phyloP scores from a whole-genome alignment of 2,888 invertebrate genomes.

The Vandiemenella viatica region DNA sequence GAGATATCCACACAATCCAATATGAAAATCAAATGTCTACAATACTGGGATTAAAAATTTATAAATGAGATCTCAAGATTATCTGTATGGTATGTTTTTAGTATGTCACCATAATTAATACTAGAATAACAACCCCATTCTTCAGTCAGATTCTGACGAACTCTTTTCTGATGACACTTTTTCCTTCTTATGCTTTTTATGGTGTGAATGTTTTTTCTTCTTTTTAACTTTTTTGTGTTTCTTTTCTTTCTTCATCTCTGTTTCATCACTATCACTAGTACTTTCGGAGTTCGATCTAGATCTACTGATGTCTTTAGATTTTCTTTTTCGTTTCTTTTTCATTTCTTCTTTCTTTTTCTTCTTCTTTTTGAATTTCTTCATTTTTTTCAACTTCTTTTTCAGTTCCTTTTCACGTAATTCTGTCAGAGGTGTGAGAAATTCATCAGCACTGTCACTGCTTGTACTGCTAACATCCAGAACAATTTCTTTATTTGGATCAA shows the following conservation, averaged over 20 bases:
- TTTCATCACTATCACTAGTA: conserved; percentile 20
- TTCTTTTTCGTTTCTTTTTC: too few relatives aligned
- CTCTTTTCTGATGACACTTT: not conserved
- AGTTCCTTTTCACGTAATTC: conserved; percentile 64
- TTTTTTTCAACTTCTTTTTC: conserved; percentile 48
- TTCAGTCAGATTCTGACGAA: too few relatives aligned
- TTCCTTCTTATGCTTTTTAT: not conserved
- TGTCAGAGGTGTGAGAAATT: conserved; percentile 71
- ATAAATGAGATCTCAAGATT: too few relatives aligned
- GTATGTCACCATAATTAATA: too few relatives aligned
- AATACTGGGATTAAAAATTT: too few relatives aligned
- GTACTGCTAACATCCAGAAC: conserved; percentile 89
- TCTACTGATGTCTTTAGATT: conserved; percentile 18
- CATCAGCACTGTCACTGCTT: conserved; percentile 71
- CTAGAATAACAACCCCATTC: too few relatives aligned
- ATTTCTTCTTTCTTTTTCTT: conserved; percentile 30
- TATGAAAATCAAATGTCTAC: too few relatives aligned
- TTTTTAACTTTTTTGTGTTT: conserved; percentile 28
- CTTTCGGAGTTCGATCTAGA: conserved; percentile 20
- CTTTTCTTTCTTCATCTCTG: conserved; percentile 19
- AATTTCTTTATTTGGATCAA: conserved; percentile 84
- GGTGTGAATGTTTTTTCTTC: conserved; percentile 19
- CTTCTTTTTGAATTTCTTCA: conserved; percentile 41
- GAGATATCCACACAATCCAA: too few relatives aligned
- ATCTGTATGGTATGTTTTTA: too few relatives aligned